These are phyloP conservation scores for Globodera rostochiensis DNA, from an alignment of 1,140 invertebrate genomes.

Conservation along the genomic window DNA sequence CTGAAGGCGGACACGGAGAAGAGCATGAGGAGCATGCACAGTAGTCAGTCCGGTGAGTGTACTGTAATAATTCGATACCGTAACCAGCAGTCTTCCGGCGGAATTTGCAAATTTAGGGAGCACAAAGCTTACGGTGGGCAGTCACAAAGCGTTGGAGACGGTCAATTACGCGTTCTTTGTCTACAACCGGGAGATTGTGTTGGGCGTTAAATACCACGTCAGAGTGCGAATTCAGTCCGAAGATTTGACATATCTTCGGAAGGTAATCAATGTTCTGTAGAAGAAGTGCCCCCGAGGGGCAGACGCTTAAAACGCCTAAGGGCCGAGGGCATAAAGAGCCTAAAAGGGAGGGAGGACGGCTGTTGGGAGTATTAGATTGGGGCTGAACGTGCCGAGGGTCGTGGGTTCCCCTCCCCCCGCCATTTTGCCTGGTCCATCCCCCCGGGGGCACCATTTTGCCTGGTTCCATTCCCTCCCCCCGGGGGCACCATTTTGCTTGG, in stretches of 20 bases:
- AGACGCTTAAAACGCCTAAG: too few relatives aligned
- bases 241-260: slow-evolving; percentile 40
- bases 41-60: slow-evolving; percentile 31
- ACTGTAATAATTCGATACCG: slow-evolving; percentile 25
- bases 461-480: too few relatives aligned
- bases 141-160: slow-evolving; percentile 44
- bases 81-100: too few relatives aligned
- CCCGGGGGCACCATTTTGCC: too few relatives aligned
- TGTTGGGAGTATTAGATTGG: too few relatives aligned
- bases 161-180: slow-evolving; percentile 56
- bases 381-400: too few relatives aligned
- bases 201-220: slow-evolving; percentile 42
- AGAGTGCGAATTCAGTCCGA: slow-evolving; percentile 31
- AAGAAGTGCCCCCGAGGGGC: too few relatives aligned
- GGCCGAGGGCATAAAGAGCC: too few relatives aligned
- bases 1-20: slow-evolving; percentile 34
- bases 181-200: slow-evolving; percentile 46
- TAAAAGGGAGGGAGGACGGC: too few relatives aligned
- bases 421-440: too few relatives aligned
- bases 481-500: too few relatives aligned
- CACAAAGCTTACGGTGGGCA: slow-evolving; percentile 42
- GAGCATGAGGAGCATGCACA: slow-evolving; percentile 53
- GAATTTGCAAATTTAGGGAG: not conserved
- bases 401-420: too few relatives aligned
- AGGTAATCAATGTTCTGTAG: slow-evolving; percentile 18